Conservation (phyloP, 2,888 invertebrate species). For the Tachina grossa region DNA sequence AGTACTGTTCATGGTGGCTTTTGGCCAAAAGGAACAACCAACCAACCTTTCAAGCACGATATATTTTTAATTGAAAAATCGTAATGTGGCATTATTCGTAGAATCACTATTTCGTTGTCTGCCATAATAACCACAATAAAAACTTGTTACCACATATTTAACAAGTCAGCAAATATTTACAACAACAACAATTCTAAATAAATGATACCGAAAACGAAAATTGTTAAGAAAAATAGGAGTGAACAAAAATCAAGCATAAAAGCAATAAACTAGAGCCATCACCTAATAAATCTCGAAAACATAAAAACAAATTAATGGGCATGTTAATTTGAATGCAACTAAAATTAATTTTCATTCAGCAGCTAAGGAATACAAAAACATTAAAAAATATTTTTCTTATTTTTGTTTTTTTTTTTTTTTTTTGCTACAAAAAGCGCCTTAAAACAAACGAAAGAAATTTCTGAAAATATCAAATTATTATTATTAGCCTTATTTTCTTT, state of each 20-base stretch:
- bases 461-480: conserved; percentile 5
- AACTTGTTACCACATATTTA: conserved; percentile 52
- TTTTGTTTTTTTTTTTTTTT: no score
- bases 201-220: conserved; percentile 46
- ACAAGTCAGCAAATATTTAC: conserved; percentile 44
- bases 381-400: no score
- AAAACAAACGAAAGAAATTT: conserved; percentile 33
- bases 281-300: conserved; percentile 68
- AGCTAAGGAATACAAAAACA: neutral
- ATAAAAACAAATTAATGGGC: conserved; percentile 34
- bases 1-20: no score
- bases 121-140: conserved; percentile 9
- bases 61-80: neutral
- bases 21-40: no score
- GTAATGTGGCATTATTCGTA: conserved; percentile 28
- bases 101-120: neutral
- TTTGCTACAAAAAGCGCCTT: neutral
- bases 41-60: no score
- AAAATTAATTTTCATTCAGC: conserved; percentile 20
- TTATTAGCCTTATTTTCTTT: conserved; percentile 8
- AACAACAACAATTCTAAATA: conserved; percentile 38
- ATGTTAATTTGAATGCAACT: conserved; percentile 32
- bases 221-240: conserved; percentile 31
- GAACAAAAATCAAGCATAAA: conserved; percentile 29
- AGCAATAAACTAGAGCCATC: conserved; percentile 63